phyloP scores from a whole-genome alignment of 1,140 invertebrate genomes.

The Hypsibius dujardini region DNA sequence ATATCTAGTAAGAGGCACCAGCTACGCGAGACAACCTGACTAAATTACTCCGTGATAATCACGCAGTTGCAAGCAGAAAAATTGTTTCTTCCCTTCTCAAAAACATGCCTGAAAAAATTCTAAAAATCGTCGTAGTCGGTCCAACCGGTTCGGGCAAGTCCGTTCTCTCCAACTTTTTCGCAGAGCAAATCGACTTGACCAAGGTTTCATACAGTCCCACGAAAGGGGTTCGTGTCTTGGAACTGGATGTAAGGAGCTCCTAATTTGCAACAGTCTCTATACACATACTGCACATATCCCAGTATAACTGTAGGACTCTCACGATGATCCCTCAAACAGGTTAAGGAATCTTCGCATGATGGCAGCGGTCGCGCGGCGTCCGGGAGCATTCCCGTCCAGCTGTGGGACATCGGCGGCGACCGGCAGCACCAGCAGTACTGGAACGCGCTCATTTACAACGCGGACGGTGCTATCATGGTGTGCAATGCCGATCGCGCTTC shows the following conservation, averaged over 20 bases:
- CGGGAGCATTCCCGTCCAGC: not conserved
- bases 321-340: not conserved
- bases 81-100: too few species aligned
- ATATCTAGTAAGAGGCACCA: too few species aligned
- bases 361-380: not conserved
- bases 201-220: not conserved
- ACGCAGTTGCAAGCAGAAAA: too few species aligned
- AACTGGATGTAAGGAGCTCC: not conserved
- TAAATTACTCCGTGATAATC: too few species aligned
- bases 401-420: conserved; percentile 2
- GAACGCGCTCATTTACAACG: not conserved
- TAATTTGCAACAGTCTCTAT: not conserved
- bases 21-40: too few species aligned
- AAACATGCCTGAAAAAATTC: not conserved
- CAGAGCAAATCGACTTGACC: not conserved
- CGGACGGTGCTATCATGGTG: not conserved
- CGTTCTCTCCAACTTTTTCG: not conserved
- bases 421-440: not conserved
- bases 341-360: not conserved
- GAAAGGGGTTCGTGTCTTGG: not conserved
- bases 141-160: conserved; percentile 2
- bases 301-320: not conserved
- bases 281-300: not conserved
- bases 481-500: not conserved
- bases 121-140: not conserved